Evolutionary conservation across 1,140 invertebrate genomes (phyloP), one percentile per base, ranked within the genome.

Genomic region (Cyrtorhinus lividipennis): DNA sequence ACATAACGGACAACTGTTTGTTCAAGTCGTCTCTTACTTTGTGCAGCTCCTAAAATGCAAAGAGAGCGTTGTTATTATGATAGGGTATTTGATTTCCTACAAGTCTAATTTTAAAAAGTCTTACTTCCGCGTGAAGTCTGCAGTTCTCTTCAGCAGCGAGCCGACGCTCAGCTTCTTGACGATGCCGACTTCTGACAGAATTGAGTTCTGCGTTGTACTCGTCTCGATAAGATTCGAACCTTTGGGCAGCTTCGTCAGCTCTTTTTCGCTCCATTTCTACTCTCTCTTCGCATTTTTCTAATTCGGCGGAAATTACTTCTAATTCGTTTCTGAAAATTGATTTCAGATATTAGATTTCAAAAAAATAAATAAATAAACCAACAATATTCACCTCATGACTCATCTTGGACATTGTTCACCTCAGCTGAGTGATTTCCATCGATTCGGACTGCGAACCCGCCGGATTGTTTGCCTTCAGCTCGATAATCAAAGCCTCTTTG

Each of bases 401-500:
- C n/a, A n/a, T n/a, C n/a, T n/a, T n/a, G n/a, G n/a, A n/a, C n/a
- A n/a, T n/a, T n/a, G n/a, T n/a, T n/a, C 71, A 77, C 76, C 73
- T 76, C 13, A 78, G 64, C 68, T 79, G 76, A 48, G 76, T 75
- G 1, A 79, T 69, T 71, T 76, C 77, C 73, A 71, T 73, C 10
- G 48, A 53, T 57, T 70, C 66, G 64, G 60, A 69, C 66, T 68
- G 72, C 45, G 64, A 72, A 23, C 75, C 74, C 64, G 71, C 77
- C 66, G 64, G 48, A 53, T 22, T 53, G 5, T 20, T 20, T 73
- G 74, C 64, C 76, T 80, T 81, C 13, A 89, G 72, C 69, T 82
- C 81, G 13, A 78, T 70, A 64, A 90, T 89, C 15, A 89, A 71
- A 66, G 82, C 80, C 67, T 90, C 87, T 72, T 90, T 90, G 64